Evolutionary conservation across 2,797 vertebrate genomes (phyloP).

Genomic region (Myotis vivesi): DNA sequence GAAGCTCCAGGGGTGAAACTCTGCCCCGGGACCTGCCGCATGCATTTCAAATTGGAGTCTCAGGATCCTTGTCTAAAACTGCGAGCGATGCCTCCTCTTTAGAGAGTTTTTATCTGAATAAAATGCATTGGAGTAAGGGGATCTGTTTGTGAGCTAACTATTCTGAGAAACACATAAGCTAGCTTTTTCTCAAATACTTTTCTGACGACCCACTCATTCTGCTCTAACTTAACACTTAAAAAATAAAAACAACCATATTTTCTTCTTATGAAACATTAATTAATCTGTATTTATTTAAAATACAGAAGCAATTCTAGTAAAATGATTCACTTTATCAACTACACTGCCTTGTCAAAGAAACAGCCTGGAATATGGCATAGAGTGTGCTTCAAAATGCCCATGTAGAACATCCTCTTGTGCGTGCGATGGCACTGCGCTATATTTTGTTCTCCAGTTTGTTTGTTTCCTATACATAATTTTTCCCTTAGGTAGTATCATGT

Average conservation of each 20-base stretch:
- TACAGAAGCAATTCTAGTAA: neutral
- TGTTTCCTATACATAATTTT: neutral
- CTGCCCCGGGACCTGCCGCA: accelerated
- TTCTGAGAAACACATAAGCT: neutral
- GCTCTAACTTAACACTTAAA: neutral
- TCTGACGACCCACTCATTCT: neutral
- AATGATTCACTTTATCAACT: neutral
- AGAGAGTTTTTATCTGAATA: neutral
- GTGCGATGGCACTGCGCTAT: neutral
- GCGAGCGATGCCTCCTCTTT: neutral
- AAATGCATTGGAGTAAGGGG: neutral
- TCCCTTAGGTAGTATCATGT: neutral
- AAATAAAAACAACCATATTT: neutral
- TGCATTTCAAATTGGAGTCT: neutral
- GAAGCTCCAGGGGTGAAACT: too few species aligned
- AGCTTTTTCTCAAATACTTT: neutral
- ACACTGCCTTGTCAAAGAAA: conserved; percentile 3
- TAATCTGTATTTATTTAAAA: neutral
- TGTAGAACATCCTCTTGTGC: accelerated
- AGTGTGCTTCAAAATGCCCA: conserved; percentile 43
- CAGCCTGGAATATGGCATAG: neutral
- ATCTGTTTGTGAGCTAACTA: neutral
- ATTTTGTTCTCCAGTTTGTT: neutral
- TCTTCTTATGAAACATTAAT: neutral
- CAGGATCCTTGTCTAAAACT: neutral